Conservation (phyloP, 2,888 invertebrate genomes). For the Caenorhabditis sp. region DNA sequence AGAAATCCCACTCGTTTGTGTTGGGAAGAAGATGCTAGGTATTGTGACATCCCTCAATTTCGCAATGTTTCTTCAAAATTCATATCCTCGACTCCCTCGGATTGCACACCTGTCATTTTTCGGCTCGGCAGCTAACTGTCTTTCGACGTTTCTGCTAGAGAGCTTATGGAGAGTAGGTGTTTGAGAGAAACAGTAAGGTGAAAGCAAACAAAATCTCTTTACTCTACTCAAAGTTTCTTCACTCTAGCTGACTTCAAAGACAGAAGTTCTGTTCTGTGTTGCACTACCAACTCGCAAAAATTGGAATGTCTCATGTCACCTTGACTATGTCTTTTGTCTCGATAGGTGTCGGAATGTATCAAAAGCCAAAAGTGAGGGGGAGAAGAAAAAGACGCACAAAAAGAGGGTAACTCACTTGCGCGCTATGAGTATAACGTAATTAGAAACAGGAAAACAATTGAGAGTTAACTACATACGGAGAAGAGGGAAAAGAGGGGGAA, state of each 20-base stretch:
- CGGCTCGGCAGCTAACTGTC: slow-evolving; percentile 21
- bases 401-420: slow-evolving; percentile 1
- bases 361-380: slow-evolving; percentile 24
- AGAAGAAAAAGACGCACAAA: slow-evolving; percentile 8
- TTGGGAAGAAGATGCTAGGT: neutral
- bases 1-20: neutral
- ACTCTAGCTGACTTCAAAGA: neutral
- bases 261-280: slow-evolving; percentile 8
- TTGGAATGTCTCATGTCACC: slow-evolving; percentile 32
- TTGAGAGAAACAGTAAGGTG: slow-evolving; percentile 10
- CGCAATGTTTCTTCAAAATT: neutral
- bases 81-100: neutral
- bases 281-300: slow-evolving; percentile 20
- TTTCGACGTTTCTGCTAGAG: slow-evolving; percentile 1
- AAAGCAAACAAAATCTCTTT: slow-evolving; percentile 34
- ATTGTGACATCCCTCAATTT: neutral
- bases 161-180: slow-evolving; percentile 7
- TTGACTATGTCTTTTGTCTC: slow-evolving; percentile 36
- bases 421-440: slow-evolving; percentile 38
- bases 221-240: slow-evolving; percentile 6
- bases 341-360: slow-evolving; percentile 38
- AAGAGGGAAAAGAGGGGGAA: neutral
- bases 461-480: slow-evolving; percentile 28
- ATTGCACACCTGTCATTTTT: slow-evolving; percentile 27
- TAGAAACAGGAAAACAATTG: slow-evolving; percentile 53